Evolutionary conservation across 64 coral and sea anemone species (phyloP), one percentile per base, ranked within the genome.

Genomic region (Montipora capricornis): DNA sequence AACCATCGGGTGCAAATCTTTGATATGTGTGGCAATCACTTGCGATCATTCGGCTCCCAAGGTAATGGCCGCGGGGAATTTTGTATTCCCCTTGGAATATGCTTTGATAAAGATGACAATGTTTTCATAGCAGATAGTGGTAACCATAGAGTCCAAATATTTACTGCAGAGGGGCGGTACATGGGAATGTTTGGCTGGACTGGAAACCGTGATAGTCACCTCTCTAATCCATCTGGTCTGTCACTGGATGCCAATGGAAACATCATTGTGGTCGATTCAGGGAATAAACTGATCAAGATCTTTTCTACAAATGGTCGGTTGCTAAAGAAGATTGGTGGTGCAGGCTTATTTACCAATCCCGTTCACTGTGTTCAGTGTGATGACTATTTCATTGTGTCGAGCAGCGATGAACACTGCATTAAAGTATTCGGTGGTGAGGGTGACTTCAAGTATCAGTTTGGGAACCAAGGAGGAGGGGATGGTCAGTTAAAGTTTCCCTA

Each of bases 1-100:
- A 97, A 97, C 74, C 57, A 91, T 46, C 70, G 68, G 13, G 78
- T 97, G 49, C 91, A 94, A 59, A 75, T 91, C 3, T 91, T 97
- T 74, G 77, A 87, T 47, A 45, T 24, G 1, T 79, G 76, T 50
- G 95, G 95, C 14, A 87, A 82, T 15, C 16, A 60, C 14, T 47
- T 94, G 61, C 77, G 88, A 20, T 68, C 77, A 47, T 83, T 97
- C 48, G 95, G 95, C 44, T 24, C 10, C 29, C 61, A 93, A 47
- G 91, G 91, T 15, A 46, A 20, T 4, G n/a, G 55, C 0, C 19
- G 3, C 11, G 16, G 44, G 6, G 70, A 78, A 11, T 80, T 88
- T 44, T 17, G 15, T 4, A 20, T 37, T 16, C 95, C 95, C 20
- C 17, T 75, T 4, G 95, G 92, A 16, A 79, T 94, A 11, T 13